Conservation (phyloP, 2,888 invertebrate species). For the Agonopterix subpropinquella region DNA sequence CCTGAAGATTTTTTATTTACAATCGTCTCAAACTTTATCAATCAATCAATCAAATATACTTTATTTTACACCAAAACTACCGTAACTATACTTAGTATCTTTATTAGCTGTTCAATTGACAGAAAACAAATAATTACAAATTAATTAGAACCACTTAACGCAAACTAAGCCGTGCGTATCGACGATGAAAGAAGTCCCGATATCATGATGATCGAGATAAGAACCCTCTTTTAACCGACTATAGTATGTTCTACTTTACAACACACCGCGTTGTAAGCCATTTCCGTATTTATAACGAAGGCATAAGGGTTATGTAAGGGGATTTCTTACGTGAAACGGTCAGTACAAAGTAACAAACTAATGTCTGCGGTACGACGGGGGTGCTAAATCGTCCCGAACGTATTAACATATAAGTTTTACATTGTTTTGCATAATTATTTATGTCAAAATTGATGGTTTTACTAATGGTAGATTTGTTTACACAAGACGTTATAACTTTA, state of each 20-base stretch:
- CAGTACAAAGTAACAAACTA: constrained; percentile 43
- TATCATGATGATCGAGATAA: constrained; percentile 42
- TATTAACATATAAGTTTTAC: constrained; percentile 66
- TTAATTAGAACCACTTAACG: constrained; percentile 22
- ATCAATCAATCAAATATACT: no score
- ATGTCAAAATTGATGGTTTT: constrained; percentile 5
- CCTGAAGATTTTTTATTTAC: no score
- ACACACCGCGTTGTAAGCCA: no score
- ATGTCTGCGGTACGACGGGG: constrained; percentile 44
- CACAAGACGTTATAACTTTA: no score
- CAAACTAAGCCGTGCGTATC: constrained; percentile 29
- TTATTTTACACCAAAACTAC: no score
- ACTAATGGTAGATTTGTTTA: background rate
- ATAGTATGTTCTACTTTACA: no score
- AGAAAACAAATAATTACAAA: constrained; percentile 17
- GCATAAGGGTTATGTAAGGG: no score
- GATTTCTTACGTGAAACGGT: constrained; percentile 11
- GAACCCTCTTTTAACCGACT: constrained; percentile 26
- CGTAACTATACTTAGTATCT: no score
- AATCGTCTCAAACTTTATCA: no score
- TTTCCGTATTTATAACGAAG: no score
- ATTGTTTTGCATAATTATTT: constrained; percentile 47
- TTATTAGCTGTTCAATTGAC: constrained; percentile 3
- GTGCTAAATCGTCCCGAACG: constrained; percentile 65
- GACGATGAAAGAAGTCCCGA: constrained; percentile 51